Percentiles rank a stretch among this genome's conserved stretches.
Evolutionary conservation across 1,140 invertebrate species (phyloP).

Genomic region (Drosophila lacteicornis): DNA sequence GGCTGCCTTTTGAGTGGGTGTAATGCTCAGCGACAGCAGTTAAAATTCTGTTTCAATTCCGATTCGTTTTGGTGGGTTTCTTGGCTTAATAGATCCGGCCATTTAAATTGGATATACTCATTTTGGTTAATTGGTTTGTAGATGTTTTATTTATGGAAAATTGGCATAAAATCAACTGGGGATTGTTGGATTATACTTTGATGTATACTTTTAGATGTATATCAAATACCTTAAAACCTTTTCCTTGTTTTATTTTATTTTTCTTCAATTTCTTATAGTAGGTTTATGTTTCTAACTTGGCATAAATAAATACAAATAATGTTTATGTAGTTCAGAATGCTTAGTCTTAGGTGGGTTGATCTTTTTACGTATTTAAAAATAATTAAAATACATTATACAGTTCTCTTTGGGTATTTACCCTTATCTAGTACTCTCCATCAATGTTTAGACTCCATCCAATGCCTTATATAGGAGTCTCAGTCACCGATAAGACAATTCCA

Average conservation of each 20-base stretch:
- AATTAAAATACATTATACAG: not conserved
- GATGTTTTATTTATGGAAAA: constrained; percentile 1
- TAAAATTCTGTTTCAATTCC: constrained; percentile 15
- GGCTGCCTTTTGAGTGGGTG: constrained; percentile 31
- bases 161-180: not conserved
- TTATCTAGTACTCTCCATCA: constrained; percentile 35
- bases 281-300: too few species aligned
- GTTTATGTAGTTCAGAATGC: too few species aligned
- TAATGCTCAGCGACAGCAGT: constrained; percentile 23
- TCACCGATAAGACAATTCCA: constrained; percentile 32
- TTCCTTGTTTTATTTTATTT: too few species aligned
- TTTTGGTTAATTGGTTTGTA: constrained; percentile 16
- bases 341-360: too few species aligned
- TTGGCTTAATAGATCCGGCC: constrained; percentile 29
- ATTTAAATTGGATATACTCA: constrained; percentile 5
- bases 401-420: not conserved
- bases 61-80: constrained; percentile 19
- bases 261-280: too few species aligned
- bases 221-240: too few species aligned
- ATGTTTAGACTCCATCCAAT: constrained; percentile 11
- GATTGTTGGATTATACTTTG: not conserved
- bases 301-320: too few species aligned
- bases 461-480: constrained; percentile 21
- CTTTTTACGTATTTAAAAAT: too few species aligned
- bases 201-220: too few species aligned